Evolutionary conservation across 2,113 vertebrate genomes (phyloP), one percentile per base, ranked within the genome.

Genomic region (Upupa epops): DNA sequence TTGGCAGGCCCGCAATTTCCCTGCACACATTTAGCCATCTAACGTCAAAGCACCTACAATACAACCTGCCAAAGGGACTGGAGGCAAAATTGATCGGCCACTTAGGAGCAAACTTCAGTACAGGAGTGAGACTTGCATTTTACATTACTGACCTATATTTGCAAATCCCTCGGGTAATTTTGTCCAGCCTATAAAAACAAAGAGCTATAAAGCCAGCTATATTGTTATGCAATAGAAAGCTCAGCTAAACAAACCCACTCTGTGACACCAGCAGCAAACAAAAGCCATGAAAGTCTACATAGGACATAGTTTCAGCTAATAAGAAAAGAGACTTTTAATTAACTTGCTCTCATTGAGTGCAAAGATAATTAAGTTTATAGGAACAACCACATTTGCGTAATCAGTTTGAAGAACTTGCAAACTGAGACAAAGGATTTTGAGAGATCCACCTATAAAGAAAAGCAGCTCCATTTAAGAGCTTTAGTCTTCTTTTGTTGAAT

Each of bases 121-220:
- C 2, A 71, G 32, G 72, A 92, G 49, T 5, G 18, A 20, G 40
- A 78, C 22, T 94, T 74, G 51, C 48, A 56, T 51, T 95, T 96
- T 89, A 94, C 78, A 83, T 80, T 91, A 93, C 46, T 95, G 88
- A 92, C 72, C 92, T 91, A 90, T 71, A 93, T 94, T 87, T 94
- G 69, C 64, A 72, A 92, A 93, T 86, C 79, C 37, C 68, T 48
- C 26, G 58, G 91, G 75, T 34, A 83, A 75, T 61, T 90, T 89
- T 59, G 64, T 51, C 66, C 60, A 61, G 60, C 65, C 58, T 76
- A 26, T 66, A 77, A 52, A 83, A 59, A 82, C 55, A 34, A 77
- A 77, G 51, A 34, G 73, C 69, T 89, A 73, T 88, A 92, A 95
- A 93, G 59, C 16, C 40, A 83, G 36, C 36, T 90, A 34, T 56